Evolutionary conservation across 2,113 vertebrate genomes (phyloP).

Genomic region (Hippocampus abdominalis): DNA sequence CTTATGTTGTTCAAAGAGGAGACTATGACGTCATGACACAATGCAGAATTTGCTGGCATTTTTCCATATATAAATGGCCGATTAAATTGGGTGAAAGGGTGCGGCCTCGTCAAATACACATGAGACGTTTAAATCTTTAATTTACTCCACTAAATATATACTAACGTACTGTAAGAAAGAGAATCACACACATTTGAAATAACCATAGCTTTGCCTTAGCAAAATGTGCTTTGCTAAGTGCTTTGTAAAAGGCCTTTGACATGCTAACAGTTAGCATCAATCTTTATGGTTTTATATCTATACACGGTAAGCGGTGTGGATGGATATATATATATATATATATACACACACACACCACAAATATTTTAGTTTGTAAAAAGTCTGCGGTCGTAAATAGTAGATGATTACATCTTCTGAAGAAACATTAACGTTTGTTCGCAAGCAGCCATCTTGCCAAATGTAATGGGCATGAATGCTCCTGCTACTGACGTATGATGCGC

Average conservation of each 20-base stretch:
- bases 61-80: neutral
- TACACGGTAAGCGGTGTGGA: too few relatives aligned
- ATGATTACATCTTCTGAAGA: neutral
- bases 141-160: too few relatives aligned
- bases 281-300: too few relatives aligned
- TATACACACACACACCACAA: too few relatives aligned
- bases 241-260: too few relatives aligned
- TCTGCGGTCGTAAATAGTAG: neutral
- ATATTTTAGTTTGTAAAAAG: neutral
- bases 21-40: neutral
- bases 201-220: too few relatives aligned
- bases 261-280: too few relatives aligned
- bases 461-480: neutral
- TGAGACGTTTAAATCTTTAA: too few relatives aligned
- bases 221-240: too few relatives aligned
- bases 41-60: neutral
- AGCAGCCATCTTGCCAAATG: neutral
- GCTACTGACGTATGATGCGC: conserved; percentile 10
- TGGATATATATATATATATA: too few relatives aligned
- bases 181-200: too few relatives aligned
- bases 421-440: neutral
- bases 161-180: too few relatives aligned
- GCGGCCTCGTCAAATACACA: neutral
- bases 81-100: neutral
- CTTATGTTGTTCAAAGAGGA: neutral